Percentiles rank a stretch among this genome's conserved stretches.
These are phyloP conservation scores for Halyomorpha halys DNA, from an alignment of 1,140 invertebrate species.

Conservation along the genomic window DNA sequence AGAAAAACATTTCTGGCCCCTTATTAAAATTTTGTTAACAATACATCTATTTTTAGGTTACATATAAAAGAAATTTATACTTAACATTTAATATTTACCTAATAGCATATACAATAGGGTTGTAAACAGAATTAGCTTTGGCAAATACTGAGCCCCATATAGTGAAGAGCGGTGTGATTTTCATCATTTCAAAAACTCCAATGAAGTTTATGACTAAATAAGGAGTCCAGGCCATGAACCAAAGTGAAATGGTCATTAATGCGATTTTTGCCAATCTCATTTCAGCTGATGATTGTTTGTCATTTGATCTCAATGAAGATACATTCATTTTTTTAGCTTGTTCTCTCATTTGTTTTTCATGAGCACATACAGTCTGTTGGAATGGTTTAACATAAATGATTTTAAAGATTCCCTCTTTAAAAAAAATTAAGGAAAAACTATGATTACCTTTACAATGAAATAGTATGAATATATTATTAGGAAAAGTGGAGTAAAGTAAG, in stretches of 20 bases:
- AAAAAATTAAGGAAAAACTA: not conserved
- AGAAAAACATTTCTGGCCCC: too few species aligned
- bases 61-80: too few species aligned
- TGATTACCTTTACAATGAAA: conserved; percentile 49
- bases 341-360: conserved; percentile 70
- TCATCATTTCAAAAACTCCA: conserved; percentile 55
- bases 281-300: conserved; percentile 52
- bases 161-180: conserved; percentile 57
- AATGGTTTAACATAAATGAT: not conserved
- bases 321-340: conserved; percentile 81
- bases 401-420: too few species aligned
- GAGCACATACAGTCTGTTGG: conserved; percentile 55
- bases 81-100: too few species aligned
- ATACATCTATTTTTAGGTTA: too few species aligned
- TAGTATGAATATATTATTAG: conserved; percentile 67
- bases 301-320: conserved; percentile 56
- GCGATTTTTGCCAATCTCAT: conserved; percentile 69
- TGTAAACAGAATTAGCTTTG: conserved; percentile 67
- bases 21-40: too few species aligned
- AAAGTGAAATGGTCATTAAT: conserved; percentile 66
- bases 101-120: conserved; percentile 65
- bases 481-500: conserved; percentile 58
- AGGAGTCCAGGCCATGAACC: conserved; percentile 77
- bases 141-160: conserved; percentile 71
- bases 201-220: conserved; percentile 67